Conservation (phyloP, 2,888 invertebrate genomes). For the Chironomus tentans region DNA sequence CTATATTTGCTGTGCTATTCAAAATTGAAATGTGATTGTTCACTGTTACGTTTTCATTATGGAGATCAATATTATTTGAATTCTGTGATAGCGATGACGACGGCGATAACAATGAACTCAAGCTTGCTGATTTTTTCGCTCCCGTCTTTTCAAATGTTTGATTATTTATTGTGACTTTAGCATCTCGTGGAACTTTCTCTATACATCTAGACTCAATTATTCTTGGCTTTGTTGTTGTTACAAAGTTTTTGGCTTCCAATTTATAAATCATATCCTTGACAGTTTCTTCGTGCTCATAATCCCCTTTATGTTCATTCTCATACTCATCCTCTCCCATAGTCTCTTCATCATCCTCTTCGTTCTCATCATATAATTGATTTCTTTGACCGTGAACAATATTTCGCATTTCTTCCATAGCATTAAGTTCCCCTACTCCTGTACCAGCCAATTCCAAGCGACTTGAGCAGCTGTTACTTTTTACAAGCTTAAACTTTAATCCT, state of each 20-base stretch:
- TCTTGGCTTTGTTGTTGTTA: conserved; percentile 31
- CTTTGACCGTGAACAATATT: conserved; percentile 31
- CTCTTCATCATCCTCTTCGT: conserved; percentile 29
- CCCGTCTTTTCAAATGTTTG: conserved; percentile 41
- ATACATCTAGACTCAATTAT: conserved; percentile 34
- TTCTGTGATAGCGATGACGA: background rate
- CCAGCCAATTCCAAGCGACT: conserved; percentile 73
- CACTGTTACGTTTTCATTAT: conserved; percentile 35
- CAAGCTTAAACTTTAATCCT: conserved; percentile 69
- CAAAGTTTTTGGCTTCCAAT: conserved; percentile 35
- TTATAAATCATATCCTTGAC: conserved; percentile 42
- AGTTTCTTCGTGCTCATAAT: conserved; percentile 33
- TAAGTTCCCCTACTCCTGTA: conserved; percentile 42
- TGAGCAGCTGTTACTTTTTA: conserved; percentile 80
- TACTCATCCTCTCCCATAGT: conserved; percentile 14
- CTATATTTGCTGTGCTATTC: conserved; percentile 7
- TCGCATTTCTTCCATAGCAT: conserved; percentile 10
- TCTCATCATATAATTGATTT: conserved; percentile 31
- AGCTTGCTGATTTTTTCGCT: conserved; percentile 34
- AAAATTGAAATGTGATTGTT: conserved; percentile 41
- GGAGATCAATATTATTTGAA: conserved; percentile 26
- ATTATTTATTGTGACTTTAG: conserved; percentile 41
- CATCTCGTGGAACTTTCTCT: conserved; percentile 30
- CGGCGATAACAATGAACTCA: conserved; percentile 30
- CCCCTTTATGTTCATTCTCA: conserved; percentile 17